These are phyloP conservation scores for Prorops nasuta DNA, from an alignment of 1,140 invertebrate genomes.

Conservation along the genomic window DNA sequence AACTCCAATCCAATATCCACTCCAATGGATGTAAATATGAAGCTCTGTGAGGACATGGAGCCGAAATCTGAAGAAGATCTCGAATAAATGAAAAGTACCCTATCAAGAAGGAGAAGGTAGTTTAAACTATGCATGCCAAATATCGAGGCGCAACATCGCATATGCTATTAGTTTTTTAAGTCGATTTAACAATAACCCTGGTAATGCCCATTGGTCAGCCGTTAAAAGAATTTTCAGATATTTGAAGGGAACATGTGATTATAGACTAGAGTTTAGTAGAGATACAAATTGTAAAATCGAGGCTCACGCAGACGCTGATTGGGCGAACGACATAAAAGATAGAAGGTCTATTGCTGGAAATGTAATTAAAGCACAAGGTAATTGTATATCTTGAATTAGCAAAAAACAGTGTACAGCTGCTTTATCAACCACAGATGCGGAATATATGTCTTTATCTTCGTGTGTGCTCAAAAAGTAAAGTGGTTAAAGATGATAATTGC, in stretches of 20 bases:
- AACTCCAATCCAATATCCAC: conserved; percentile 1
- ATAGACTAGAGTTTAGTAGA: conserved; percentile 16
- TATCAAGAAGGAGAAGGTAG: conserved; percentile 40
- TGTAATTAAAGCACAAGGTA: too few relatives aligned
- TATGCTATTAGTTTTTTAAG: conserved; percentile 39
- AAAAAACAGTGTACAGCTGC: too few relatives aligned
- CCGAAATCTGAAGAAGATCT: conserved; percentile 7
- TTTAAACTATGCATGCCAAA: conserved; percentile 41
- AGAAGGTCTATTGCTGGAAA: too few relatives aligned
- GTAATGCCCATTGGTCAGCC: conserved; percentile 28
- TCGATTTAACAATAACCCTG: conserved; percentile 31
- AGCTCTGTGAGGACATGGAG: background rate
- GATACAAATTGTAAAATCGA: background rate
- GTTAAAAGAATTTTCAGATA: conserved; percentile 46
- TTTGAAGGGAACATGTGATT: conserved; percentile 39
- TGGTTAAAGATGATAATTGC: background rate
- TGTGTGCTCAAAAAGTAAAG: background rate
- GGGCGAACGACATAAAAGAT: too few relatives aligned
- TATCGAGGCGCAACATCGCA: conserved; percentile 44
- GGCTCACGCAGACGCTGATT: conserved; percentile 19
- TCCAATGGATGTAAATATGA: background rate
- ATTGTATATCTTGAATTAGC: too few relatives aligned
- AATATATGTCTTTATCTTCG: background rate
- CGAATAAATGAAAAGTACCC: conserved; percentile 10
- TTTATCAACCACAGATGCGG: too few relatives aligned